Evolutionary conservation across 2,797 vertebrate genomes (phyloP).

Genomic region (Heliangelus exortis): DNA sequence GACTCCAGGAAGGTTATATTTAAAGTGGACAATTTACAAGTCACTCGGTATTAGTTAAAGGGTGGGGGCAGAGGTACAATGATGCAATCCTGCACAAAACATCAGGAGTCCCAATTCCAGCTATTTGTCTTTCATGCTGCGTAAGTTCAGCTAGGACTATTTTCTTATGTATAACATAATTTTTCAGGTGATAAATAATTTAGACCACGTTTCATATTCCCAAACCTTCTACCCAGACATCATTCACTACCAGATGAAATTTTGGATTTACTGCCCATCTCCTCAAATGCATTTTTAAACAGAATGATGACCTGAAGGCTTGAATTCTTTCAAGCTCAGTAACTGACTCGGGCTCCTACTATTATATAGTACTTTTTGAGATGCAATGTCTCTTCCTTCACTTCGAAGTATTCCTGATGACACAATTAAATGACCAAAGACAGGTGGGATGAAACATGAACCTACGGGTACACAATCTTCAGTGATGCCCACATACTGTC

Average conservation of each 20-base stretch:
- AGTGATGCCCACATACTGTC: neutral
- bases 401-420: neutral
- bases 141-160: neutral
- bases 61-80: neutral
- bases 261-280: neutral
- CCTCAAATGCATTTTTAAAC: constrained; percentile 7
- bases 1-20: neutral
- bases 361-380: neutral
- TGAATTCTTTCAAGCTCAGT: neutral
- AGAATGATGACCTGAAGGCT: neutral
- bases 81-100: neutral
- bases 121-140: neutral
- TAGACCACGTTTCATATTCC: neutral
- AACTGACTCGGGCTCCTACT: neutral
- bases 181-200: constrained; percentile 22
- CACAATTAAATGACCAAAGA: neutral
- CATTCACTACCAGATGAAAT: neutral
- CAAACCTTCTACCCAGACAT: neutral
- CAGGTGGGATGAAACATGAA: neutral
- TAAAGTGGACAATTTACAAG: neutral
- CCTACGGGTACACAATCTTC: neutral
- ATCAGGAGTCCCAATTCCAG: neutral
- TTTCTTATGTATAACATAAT: neutral
- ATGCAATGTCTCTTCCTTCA: neutral
- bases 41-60: neutral